A percentile compares a stretch with the other conserved stretches of the same genome.
phyloP scores from a whole-genome alignment of 2,113 vertebrate species.

The Psephotus haematonotus region DNA sequence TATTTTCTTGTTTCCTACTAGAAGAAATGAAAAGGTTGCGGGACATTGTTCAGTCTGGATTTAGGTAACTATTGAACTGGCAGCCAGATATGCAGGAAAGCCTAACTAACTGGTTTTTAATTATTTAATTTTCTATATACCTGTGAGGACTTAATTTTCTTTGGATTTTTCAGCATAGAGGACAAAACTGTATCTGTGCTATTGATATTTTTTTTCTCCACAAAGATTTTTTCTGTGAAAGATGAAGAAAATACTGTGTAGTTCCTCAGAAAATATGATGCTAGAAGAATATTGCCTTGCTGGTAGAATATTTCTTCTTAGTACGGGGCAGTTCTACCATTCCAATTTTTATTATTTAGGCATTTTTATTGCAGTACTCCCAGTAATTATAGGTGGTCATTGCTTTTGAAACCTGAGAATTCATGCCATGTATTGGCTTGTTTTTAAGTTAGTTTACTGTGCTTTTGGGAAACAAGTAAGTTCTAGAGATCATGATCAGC shows the following conservation, averaged over 20 bases:
- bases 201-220: background rate
- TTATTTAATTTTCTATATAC: background rate
- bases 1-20: background rate
- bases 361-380: background rate
- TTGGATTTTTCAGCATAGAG: background rate
- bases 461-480: background rate
- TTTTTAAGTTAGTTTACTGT: background rate
- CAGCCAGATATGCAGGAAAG: background rate
- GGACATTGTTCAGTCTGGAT: background rate
- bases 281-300: background rate
- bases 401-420: slow-evolving; percentile 19
- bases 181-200: background rate
- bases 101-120: background rate
- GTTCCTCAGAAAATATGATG: background rate
- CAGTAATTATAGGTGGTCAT: background rate
- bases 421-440: background rate
- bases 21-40: background rate
- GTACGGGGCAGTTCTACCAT: background rate
- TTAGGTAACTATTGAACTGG: background rate
- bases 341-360: background rate
- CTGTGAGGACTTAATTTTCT: background rate
- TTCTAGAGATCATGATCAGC: background rate
- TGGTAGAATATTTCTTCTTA: background rate
- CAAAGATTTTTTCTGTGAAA: background rate
- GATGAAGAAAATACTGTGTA: background rate